These are phyloP conservation scores for Tenthredo distinguenda DNA, from an alignment of 2,888 invertebrate species.

Conservation along the genomic window DNA sequence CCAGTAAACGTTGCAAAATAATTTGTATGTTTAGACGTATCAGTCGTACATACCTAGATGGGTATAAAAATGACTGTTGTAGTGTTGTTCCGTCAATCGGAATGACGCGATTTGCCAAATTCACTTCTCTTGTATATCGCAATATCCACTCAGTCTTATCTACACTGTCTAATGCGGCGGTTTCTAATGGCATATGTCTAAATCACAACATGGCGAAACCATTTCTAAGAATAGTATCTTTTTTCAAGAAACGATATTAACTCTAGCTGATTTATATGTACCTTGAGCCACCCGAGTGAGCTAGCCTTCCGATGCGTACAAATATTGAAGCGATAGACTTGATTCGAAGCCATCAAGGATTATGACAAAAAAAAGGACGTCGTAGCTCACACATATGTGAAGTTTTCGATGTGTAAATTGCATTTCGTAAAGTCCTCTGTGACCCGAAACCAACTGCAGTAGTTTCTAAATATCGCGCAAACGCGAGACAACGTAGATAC, in stretches of 20 bases:
- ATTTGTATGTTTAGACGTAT: constrained; percentile 9
- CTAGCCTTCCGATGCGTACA: neutral
- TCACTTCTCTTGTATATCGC: constrained; percentile 28
- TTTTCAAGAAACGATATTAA: neutral
- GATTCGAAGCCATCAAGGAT: neutral
- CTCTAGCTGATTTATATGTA: neutral
- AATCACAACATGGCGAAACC: neutral
- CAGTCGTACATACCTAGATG: constrained; percentile 4
- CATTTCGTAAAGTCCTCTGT: constrained; percentile 4
- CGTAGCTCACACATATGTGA: neutral
- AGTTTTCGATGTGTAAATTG: neutral
- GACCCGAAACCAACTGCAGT: constrained; percentile 27
- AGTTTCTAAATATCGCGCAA: constrained; percentile 27
- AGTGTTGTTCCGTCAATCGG: constrained; percentile 18
- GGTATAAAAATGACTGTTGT: neutral
- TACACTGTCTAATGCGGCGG: constrained; percentile 10
- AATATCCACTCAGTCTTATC: constrained; percentile 47
- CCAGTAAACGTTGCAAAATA: constrained; percentile 44
- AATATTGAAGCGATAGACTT: neutral
- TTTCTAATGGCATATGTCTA: neutral
- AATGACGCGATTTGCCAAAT: constrained; percentile 23
- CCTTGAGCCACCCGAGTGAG: neutral
- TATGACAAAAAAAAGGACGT: neutral
- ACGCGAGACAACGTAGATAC: neutral
- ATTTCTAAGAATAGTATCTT: neutral